Conservation (phyloP, 2,797 vertebrate species). For the Cottoperca gobio region DNA sequence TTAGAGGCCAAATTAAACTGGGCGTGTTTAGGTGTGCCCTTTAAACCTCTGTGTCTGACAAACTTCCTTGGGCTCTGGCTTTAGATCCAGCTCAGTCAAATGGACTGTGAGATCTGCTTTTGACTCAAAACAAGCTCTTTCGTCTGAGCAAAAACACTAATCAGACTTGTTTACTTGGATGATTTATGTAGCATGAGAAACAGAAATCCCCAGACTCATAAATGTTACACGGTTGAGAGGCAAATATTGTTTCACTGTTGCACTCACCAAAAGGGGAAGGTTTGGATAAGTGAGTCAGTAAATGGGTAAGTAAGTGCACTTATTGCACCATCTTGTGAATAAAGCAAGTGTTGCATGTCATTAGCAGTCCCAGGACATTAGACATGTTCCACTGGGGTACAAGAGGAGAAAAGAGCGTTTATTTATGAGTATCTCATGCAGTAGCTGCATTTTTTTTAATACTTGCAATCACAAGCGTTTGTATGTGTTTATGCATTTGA, state of each 20-base stretch:
- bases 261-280: conserved; percentile 31
- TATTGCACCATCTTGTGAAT: conserved; percentile 85
- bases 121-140: conserved; percentile 57
- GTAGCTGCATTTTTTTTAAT: conserved; percentile 24
- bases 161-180: conserved; percentile 69
- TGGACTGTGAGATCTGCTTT: conserved; percentile 71
- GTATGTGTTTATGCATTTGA: conserved; percentile 41
- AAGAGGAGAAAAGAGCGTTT: background rate
- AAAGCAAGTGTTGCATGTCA: conserved; percentile 76
- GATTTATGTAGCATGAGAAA: conserved; percentile 72
- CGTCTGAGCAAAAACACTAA: conserved; percentile 59
- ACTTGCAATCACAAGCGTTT: conserved; percentile 45
- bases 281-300: conserved; percentile 40
- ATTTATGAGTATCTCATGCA: conserved; percentile 38
- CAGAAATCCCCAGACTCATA: conserved; percentile 54
- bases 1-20: conserved; percentile 60
- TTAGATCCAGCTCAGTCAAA: conserved; percentile 66
- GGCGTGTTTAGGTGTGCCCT: conserved; percentile 53
- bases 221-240: conserved; percentile 65
- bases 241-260: conserved; percentile 65
- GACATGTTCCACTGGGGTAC: background rate
- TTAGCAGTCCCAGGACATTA: conserved; percentile 49
- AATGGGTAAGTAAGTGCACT: conserved; percentile 70
- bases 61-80: conserved; percentile 51
- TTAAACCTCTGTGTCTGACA: conserved; percentile 50